These are phyloP conservation scores for Crotalus horridus DNA, from an alignment of 2,113 vertebrate species.

Conservation along the genomic window DNA sequence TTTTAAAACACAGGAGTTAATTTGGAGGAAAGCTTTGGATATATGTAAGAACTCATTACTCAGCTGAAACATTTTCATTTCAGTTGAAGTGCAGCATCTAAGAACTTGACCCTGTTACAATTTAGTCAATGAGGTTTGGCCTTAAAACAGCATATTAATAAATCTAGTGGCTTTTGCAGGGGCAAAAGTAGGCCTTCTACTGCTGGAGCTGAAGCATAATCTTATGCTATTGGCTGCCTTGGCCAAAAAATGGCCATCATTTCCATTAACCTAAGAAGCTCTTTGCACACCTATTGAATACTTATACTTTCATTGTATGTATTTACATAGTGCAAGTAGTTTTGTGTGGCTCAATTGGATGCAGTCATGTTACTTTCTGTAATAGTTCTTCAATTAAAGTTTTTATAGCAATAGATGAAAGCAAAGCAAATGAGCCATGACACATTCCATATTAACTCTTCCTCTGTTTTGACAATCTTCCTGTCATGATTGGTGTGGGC, in stretches of 20 bases:
- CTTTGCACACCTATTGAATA: neutral
- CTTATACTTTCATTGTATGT: neutral
- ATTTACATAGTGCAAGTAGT: neutral
- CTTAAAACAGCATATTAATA: neutral
- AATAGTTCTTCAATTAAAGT: neutral
- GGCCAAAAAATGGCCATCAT: neutral
- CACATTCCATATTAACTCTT: neutral
- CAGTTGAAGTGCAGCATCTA: neutral
- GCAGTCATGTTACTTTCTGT: neutral
- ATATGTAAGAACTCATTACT: slow-evolving; percentile 11
- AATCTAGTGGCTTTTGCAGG: neutral
- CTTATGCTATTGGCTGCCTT: neutral
- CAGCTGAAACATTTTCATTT: slow-evolving; percentile 37
- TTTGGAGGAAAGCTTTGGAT: slow-evolving; percentile 25
- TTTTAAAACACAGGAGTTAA: slow-evolving; percentile 1
- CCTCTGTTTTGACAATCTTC: neutral
- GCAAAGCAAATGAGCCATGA: neutral
- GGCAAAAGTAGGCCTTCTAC: neutral
- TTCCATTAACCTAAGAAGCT: neutral
- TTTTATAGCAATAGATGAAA: neutral
- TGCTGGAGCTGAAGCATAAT: neutral
- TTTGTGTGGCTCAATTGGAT: neutral
- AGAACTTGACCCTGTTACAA: slow-evolving; percentile 4
- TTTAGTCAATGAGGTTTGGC: slow-evolving; percentile 10
- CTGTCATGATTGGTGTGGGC: neutral